A percentile compares a stretch with the other conserved stretches of the same genome.
phyloP scores from a whole-genome alignment of 1,140 invertebrate genomes.

The Xylocopa sonorina region DNA sequence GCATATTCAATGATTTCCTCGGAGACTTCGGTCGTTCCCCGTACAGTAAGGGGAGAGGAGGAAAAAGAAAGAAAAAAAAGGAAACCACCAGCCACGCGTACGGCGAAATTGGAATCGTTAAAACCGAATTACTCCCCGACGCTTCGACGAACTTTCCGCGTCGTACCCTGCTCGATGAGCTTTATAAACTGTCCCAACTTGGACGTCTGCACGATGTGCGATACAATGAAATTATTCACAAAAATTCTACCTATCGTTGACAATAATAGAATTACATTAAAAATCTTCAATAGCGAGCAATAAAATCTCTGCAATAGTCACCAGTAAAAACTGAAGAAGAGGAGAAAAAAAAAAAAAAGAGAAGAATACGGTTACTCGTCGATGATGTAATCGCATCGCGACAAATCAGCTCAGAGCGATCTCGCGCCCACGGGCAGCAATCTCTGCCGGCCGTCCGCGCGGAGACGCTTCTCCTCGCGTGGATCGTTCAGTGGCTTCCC shows the following conservation, averaged over 20 bases:
- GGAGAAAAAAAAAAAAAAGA: no score
- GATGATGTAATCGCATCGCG: neutral
- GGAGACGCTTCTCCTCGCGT: no score
- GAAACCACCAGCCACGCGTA: conserved; percentile 16
- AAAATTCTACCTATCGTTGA: no score
- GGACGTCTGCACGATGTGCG: no score
- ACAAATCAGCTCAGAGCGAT: conserved; percentile 4
- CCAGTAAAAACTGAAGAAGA: no score
- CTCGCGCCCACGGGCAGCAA: conserved; percentile 11
- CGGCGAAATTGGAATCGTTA: conserved; percentile 75
- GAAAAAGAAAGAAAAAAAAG: conserved; percentile 26
- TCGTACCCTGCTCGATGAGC: neutral
- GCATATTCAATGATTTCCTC: conserved; percentile 88
- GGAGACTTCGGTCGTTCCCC: conserved; percentile 80
- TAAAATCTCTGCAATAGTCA: no score
- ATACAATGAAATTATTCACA: no score
- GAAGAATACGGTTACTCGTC: no score
- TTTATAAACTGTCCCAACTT: neutral
- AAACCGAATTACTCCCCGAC: conserved; percentile 51
- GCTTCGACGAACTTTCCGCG: conserved; percentile 27
- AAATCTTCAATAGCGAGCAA: no score
- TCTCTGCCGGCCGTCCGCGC: neutral
- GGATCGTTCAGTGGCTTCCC: neutral
- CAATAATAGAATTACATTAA: no score
- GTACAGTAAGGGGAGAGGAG: conserved; percentile 38